These are phyloP conservation scores for Clostera curtula DNA, from an alignment of 2,888 invertebrate species.

Conservation along the genomic window DNA sequence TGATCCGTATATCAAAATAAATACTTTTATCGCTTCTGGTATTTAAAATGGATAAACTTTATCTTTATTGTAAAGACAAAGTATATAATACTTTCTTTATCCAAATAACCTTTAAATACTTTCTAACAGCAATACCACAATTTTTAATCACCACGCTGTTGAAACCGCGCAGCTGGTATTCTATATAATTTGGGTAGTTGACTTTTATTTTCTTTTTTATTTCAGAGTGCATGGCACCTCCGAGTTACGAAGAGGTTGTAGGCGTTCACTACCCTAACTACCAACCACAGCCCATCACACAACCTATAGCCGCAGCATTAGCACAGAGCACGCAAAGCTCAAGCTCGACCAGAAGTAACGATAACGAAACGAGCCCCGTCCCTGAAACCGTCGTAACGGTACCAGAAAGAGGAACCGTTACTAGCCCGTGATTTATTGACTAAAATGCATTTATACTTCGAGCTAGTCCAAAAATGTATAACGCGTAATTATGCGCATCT, in stretches of 20 bases:
- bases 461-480: too few species aligned
- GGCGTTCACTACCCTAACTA: conserved; percentile 58
- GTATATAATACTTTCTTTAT: too few species aligned
- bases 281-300: conserved; percentile 47
- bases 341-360: conserved; percentile 10
- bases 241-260: conserved; percentile 67
- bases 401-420: conserved; percentile 28
- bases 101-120: too few species aligned
- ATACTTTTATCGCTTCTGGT: too few species aligned
- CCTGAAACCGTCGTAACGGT: conserved; percentile 29
- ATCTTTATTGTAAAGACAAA: too few species aligned
- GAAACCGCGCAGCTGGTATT: too few species aligned
- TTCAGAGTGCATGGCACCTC: conserved; percentile 66
- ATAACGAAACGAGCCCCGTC: conserved; percentile 7
- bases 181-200: neutral
- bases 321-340: conserved; percentile 24
- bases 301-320: conserved; percentile 51
- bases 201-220: conserved; percentile 15
- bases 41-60: too few species aligned
- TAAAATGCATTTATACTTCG: conserved; percentile 28
- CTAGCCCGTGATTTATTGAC: conserved; percentile 33
- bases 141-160: too few species aligned
- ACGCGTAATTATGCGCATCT: too few species aligned
- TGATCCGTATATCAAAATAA: too few species aligned
- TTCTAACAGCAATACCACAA: too few species aligned